Evolutionary conservation across 2,797 vertebrate species (phyloP).

Genomic region (Serranus cabrilla): DNA sequence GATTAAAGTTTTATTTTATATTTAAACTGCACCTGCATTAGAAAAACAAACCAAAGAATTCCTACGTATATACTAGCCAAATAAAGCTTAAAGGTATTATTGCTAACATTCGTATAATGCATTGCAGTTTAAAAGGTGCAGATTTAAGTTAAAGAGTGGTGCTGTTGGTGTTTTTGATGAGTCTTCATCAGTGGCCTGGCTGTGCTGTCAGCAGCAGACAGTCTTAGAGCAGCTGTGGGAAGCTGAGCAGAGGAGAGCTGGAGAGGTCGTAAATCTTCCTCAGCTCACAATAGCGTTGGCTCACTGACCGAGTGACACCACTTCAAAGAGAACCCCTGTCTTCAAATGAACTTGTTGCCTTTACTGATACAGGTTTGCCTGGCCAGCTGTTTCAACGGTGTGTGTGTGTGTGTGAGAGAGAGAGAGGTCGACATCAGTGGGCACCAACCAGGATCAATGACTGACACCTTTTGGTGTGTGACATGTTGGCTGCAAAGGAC

Average conservation of each 20-base stretch:
- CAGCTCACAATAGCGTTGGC: slow-evolving; percentile 61
- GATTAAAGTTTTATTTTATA: not conserved
- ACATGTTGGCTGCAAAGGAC: not conserved
- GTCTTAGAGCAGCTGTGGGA: slow-evolving; percentile 69
- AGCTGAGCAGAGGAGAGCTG: slow-evolving; percentile 56
- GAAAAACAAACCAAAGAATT: not conserved
- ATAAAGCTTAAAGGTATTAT: not conserved
- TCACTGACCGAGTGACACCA: slow-evolving; percentile 67
- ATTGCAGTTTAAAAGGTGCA: not conserved
- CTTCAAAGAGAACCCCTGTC: slow-evolving; percentile 79
- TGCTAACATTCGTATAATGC: not conserved
- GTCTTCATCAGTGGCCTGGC: slow-evolving; percentile 26
- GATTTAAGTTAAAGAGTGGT: not conserved
- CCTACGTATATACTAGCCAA: not conserved
- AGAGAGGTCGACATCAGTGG: slow-evolving; percentile 42
- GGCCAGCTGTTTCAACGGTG: slow-evolving; percentile 69
- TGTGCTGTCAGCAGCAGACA: slow-evolving; percentile 37
- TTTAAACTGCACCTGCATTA: not conserved
- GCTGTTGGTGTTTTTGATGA: slow-evolving; percentile 1
- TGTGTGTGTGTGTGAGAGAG: slow-evolving; percentile 18
- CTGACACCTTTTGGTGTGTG: slow-evolving; percentile 51
- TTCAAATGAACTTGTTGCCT: slow-evolving; percentile 77
- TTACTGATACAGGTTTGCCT: slow-evolving; percentile 71
- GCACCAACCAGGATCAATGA: slow-evolving; percentile 53
- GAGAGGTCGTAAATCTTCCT: slow-evolving; percentile 70